Conservation (phyloP, 2,113 vertebrate species). For the Toxotes chatareus region DNA sequence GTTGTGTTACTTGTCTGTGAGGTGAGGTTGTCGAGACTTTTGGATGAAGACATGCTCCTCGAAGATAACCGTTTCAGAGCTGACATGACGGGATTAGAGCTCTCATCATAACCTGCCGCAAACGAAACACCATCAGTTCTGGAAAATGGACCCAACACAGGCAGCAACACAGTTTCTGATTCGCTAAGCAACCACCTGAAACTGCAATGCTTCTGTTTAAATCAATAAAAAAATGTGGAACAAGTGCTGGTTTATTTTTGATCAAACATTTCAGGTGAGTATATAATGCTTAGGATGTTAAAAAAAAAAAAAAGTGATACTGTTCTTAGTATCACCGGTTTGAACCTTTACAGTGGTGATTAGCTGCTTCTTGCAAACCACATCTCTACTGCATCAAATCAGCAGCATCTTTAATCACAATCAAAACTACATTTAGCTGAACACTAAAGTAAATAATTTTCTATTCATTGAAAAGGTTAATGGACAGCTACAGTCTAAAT, state of each 20-base stretch:
- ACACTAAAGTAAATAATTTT: background rate
- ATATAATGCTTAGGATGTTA: background rate
- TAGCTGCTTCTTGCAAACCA: constrained; percentile 1
- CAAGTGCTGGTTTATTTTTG: background rate
- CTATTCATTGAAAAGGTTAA: background rate
- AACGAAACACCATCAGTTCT: constrained; percentile 84
- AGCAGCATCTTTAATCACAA: background rate
- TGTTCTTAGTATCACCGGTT: background rate
- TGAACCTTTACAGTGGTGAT: background rate
- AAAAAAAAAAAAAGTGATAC: background rate
- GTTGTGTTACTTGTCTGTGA: constrained; percentile 89
- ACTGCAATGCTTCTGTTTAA: background rate
- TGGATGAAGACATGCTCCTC: constrained; percentile 87
- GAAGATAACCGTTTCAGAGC: constrained; percentile 85
- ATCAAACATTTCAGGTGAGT: background rate
- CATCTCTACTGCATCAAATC: background rate
- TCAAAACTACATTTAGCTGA: background rate
- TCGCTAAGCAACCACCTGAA: background rate
- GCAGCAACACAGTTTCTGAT: background rate
- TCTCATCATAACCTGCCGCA: constrained; percentile 88
- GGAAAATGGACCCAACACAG: constrained; percentile 61
- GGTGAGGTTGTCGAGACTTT: constrained; percentile 91
- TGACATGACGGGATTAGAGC: constrained; percentile 82
- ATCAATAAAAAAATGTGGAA: background rate
- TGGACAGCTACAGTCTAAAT: background rate